Evolutionary conservation across 2,113 vertebrate genomes (phyloP).

Genomic region (Willisornis vidua): DNA sequence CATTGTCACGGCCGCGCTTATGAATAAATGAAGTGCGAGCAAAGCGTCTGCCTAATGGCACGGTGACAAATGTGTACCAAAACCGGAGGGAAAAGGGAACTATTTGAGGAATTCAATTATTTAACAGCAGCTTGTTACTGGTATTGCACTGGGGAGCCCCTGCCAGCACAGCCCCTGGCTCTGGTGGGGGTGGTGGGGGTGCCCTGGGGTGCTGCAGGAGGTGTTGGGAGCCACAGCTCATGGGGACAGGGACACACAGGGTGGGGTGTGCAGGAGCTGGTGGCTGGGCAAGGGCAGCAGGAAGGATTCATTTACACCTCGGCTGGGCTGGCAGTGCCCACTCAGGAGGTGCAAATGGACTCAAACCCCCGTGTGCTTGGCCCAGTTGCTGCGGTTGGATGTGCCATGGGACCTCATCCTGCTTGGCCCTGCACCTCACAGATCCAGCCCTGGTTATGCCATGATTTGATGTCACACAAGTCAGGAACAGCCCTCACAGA

Average conservation of each 20-base stretch:
- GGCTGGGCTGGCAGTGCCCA: neutral
- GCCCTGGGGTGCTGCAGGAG: accelerated
- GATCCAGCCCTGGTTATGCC: neutral
- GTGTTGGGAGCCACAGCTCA: accelerated
- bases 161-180: accelerated
- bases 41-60: slow-evolving; percentile 59
- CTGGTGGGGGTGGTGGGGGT: accelerated
- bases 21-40: slow-evolving; percentile 61
- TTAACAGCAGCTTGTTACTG: slow-evolving; percentile 44
- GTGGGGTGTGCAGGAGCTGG: neutral
- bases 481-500: accelerated
- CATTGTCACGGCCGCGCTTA: neutral
- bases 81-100: slow-evolving; percentile 46
- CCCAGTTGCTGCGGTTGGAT: neutral
- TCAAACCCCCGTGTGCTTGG: neutral
- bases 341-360: neutral
- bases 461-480: accelerated
- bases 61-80: slow-evolving; percentile 26
- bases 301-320: neutral
- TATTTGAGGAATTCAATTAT: slow-evolving; percentile 63
- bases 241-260: accelerated
- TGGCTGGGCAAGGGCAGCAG: neutral
- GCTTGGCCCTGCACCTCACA: accelerated
- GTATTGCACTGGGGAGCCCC: neutral
- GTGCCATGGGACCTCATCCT: neutral